Evolutionary conservation across 2,113 vertebrate species (phyloP).

Genomic region (Platysternon megacephalum): DNA sequence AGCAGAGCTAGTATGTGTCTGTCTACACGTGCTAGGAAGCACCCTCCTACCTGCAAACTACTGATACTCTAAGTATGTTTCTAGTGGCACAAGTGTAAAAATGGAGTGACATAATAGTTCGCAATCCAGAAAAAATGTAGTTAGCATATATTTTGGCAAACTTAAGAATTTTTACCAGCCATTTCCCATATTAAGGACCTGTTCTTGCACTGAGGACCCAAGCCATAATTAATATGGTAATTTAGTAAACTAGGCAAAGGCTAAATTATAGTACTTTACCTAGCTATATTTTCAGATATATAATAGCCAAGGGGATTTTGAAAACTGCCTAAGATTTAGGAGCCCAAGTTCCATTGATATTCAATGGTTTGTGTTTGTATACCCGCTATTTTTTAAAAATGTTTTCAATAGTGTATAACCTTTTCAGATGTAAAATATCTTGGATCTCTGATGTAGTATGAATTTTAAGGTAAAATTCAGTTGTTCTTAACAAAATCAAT

Average conservation of each 20-base stretch:
- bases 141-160: background rate
- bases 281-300: background rate
- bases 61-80: background rate
- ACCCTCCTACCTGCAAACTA: background rate
- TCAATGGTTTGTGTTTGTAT: constrained; percentile 15
- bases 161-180: background rate
- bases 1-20: background rate
- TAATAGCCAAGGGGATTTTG: constrained; percentile 9
- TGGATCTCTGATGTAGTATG: background rate
- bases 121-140: background rate
- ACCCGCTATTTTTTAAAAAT: background rate
- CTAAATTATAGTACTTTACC: background rate
- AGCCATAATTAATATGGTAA: background rate
- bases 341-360: background rate
- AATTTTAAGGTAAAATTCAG: background rate
- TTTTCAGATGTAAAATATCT: background rate
- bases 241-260: background rate
- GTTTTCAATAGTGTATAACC: background rate
- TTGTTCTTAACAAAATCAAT: background rate
- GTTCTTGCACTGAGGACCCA: background rate
- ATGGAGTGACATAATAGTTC: background rate
- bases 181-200: background rate
- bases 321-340: background rate
- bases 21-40: background rate
- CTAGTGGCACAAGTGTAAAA: background rate